These are phyloP conservation scores for Lutraria rhynchaena DNA, from an alignment of 1,140 invertebrate genomes.

Conservation along the genomic window DNA sequence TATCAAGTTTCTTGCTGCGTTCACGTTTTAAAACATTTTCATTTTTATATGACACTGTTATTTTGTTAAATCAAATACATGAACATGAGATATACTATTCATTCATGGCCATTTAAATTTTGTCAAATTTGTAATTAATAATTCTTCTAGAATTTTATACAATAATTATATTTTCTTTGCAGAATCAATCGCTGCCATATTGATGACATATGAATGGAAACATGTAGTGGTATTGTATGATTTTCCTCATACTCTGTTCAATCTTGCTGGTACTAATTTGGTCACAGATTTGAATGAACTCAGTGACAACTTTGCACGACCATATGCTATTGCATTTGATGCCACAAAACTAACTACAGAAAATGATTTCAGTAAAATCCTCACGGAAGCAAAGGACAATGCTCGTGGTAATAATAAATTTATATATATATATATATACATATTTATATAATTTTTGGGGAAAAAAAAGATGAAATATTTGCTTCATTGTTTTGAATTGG, in stretches of 20 bases:
- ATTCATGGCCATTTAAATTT: no score
- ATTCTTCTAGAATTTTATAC: no score
- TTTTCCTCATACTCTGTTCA: conserved; percentile 20
- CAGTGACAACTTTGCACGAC: conserved; percentile 10
- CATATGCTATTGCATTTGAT: conserved; percentile 32
- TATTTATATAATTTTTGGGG: no score
- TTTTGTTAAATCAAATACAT: no score
- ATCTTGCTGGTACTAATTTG: conserved; percentile 18
- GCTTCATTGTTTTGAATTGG: no score
- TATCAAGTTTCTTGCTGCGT: no score
- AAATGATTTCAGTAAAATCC: background rate
- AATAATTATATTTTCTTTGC: background rate
- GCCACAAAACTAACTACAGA: background rate
- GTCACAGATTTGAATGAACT: conserved; percentile 12
- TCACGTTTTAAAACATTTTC: no score
- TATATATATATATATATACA: no score
- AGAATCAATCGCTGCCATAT: conserved; percentile 12
- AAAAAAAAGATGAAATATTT: no score
- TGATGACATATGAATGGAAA: conserved; percentile 15
- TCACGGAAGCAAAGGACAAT: background rate
- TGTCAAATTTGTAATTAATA: no score
- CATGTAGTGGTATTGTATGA: conserved; percentile 13
- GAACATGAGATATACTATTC: no score
- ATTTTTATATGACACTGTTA: no score
- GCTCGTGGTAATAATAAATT: conserved; percentile 1